Conservation (phyloP, 2,113 vertebrate genomes). For the Macrotis lagotis region DNA sequence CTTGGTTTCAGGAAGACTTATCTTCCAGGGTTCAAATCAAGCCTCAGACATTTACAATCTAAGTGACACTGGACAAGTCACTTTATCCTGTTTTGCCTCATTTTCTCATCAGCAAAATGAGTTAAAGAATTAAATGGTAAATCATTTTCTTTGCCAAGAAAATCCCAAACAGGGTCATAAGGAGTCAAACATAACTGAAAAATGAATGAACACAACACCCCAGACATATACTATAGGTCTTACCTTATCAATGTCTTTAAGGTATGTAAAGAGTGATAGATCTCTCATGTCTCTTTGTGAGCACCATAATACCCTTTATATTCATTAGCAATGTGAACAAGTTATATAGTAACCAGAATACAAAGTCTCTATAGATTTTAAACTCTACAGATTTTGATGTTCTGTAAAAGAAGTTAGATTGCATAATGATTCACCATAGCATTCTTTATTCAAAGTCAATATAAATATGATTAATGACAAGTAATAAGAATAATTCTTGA, state of each 20-base stretch:
- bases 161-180: no score
- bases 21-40: neutral
- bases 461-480: constrained; percentile 4
- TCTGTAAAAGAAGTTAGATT: neutral
- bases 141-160: neutral
- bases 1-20: neutral
- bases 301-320: neutral
- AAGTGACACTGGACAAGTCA: neutral
- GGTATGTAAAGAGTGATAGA: neutral
- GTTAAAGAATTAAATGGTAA: neutral
- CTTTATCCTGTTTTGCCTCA: neutral
- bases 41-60: neutral
- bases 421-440: neutral
- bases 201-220: neutral
- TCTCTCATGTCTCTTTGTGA: neutral
- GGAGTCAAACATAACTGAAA: neutral
- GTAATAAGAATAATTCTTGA: constrained; percentile 4
- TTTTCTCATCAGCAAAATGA: neutral
- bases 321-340: neutral
- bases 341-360: neutral
- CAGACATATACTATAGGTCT: neutral
- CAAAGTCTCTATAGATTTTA: neutral
- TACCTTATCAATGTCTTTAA: neutral
- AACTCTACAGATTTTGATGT: neutral
- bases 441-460: neutral